Evolutionary conservation across 37 sponge, comb jelly and placozoan species (phyloP).

Genomic region (Halisarca cf. caerulea): DNA sequence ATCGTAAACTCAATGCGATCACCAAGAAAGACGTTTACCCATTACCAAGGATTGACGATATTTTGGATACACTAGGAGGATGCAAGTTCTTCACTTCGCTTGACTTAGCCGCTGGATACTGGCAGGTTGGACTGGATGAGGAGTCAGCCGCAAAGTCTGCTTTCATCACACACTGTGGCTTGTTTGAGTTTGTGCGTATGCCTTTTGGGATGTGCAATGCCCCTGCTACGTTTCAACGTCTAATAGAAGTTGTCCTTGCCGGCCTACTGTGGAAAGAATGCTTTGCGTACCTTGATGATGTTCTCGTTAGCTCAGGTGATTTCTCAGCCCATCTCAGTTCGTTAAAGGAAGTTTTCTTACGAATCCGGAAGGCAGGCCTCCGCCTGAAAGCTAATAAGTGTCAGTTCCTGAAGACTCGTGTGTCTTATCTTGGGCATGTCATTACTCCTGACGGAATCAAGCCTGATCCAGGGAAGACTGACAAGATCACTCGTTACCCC

Average conservation of each 20-base stretch:
- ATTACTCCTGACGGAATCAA: constrained; percentile 35
- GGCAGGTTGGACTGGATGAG: constrained; percentile 55
- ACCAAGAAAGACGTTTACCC: constrained; percentile 68
- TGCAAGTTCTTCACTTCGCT: constrained; percentile 43
- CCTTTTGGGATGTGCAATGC: too few relatives aligned
- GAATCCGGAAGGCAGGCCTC: constrained; percentile 19
- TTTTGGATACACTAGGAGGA: constrained; percentile 30
- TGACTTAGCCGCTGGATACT: constrained; percentile 62
- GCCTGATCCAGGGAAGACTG: constrained; percentile 41
- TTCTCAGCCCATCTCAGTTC: constrained; percentile 30
- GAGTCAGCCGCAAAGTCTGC: constrained; percentile 41
- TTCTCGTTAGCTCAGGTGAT: constrained; percentile 32
- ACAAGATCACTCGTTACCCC: constrained; percentile 30
- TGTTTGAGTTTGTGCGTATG: constrained; percentile 58
- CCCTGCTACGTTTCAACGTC: constrained; percentile 63
- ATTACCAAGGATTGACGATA: constrained; percentile 57
- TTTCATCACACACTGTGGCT: constrained; percentile 52
- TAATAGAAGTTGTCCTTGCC: constrained; percentile 43
- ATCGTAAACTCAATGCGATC: constrained; percentile 40
- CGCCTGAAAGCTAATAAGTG: constrained; percentile 23
- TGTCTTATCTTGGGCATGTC: constrained; percentile 33
- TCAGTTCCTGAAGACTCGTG: neutral
- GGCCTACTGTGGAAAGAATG: constrained; percentile 21
- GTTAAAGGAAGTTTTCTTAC: too few relatives aligned
- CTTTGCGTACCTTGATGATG: constrained; percentile 44